Conservation (phyloP, 2,797 vertebrate genomes). For the Microctenopoma stevenorrisi region DNA sequence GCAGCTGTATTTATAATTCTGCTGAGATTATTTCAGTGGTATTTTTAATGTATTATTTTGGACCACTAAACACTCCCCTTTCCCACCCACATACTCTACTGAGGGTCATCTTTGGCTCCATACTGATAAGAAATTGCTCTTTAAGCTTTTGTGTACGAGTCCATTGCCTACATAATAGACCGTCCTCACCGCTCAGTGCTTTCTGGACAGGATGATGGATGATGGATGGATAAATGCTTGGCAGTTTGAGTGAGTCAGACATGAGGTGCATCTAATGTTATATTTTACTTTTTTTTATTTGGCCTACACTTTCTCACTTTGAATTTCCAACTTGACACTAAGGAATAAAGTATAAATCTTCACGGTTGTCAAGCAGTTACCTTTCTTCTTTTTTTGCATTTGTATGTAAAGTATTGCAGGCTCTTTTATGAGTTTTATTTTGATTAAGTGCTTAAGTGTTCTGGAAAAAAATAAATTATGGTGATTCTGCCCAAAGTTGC, state of each 20-base stretch:
- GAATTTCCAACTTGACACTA: constrained; percentile 18
- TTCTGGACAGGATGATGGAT: constrained; percentile 36
- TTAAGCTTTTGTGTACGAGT: constrained; percentile 23
- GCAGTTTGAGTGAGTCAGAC: constrained; percentile 47
- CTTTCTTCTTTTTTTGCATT: too few relatives aligned
- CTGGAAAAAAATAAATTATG: neutral
- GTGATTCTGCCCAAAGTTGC: neutral
- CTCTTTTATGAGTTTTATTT: too few relatives aligned
- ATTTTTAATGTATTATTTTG: neutral
- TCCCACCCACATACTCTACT: constrained; percentile 13
- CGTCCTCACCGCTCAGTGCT: constrained; percentile 13
- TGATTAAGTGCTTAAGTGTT: too few relatives aligned
- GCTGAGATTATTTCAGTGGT: neutral
- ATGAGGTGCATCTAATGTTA: constrained; percentile 22
- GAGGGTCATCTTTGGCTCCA: constrained; percentile 19
- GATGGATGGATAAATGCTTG: constrained; percentile 35
- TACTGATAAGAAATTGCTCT: constrained; percentile 45
- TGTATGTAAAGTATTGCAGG: too few relatives aligned
- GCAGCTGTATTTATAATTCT: neutral
- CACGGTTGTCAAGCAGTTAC: neutral
- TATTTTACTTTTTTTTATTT: neutral
- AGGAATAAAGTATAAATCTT: constrained; percentile 3
- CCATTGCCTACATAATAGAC: constrained; percentile 19
- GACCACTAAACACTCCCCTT: neutral
- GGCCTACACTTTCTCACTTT: constrained; percentile 12